Percentiles rank a stretch among this genome's conserved stretches.
Conservation (phyloP, 2,888 invertebrate genomes). For the Tipula vernalis region DNA sequence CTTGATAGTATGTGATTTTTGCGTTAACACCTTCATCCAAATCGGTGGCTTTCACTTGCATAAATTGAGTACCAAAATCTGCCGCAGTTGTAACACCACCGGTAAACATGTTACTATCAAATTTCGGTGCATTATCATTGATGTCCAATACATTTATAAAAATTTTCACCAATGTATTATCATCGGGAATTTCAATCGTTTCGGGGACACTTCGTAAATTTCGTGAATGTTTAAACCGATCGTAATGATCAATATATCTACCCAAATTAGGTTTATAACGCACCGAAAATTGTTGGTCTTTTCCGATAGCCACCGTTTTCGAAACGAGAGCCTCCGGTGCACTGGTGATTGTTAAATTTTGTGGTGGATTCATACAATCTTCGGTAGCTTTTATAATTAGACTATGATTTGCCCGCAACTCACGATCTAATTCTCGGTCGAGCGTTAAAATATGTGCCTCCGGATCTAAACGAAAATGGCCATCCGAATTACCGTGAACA, state of each 20-base stretch:
- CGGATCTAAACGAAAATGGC: constrained; percentile 57
- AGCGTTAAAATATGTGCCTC: constrained; percentile 50
- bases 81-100: constrained; percentile 91
- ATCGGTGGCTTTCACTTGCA: constrained; percentile 72
- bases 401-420: constrained; percentile 50
- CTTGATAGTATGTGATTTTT: constrained; percentile 59
- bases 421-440: constrained; percentile 59
- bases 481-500: constrained; percentile 67
- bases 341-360: constrained; percentile 19
- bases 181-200: constrained; percentile 24
- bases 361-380: constrained; percentile 55
- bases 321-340: background rate
- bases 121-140: constrained; percentile 84
- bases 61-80: constrained; percentile 78
- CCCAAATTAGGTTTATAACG: background rate
- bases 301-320: background rate
- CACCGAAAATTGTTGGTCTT: background rate
- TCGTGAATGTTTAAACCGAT: constrained; percentile 26
- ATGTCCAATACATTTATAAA: constrained; percentile 64
- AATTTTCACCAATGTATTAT: constrained; percentile 59
- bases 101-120: constrained; percentile 70
- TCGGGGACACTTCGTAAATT: constrained; percentile 19
- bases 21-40: constrained; percentile 65
- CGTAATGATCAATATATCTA: constrained; percentile 16
- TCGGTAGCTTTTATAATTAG: constrained; percentile 72